phyloP scores from a whole-genome alignment of 2,888 invertebrate genomes.

The Acrocyrtus sp. region DNA sequence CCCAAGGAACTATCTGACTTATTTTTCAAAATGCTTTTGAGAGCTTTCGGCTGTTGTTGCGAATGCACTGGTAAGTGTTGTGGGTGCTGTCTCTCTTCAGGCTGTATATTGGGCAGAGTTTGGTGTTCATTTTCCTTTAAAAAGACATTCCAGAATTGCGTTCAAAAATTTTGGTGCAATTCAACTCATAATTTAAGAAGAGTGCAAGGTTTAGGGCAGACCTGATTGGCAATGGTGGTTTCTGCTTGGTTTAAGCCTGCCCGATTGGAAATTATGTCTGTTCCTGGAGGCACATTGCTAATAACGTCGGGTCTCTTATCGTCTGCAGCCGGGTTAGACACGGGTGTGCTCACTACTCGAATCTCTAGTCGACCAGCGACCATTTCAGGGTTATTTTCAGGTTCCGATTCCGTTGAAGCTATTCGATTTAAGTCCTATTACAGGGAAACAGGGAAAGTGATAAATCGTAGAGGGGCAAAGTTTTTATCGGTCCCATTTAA shows the following conservation, averaged over 20 bases:
- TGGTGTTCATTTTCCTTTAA: conserved; percentile 23
- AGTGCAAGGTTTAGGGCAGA: too few relatives aligned
- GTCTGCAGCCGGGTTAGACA: conserved; percentile 5
- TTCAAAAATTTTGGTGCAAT: too few relatives aligned
- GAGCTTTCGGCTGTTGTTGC: conserved; percentile 53
- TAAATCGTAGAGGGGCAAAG: too few relatives aligned
- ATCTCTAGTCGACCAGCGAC: conserved; percentile 79
- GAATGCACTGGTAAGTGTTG: background rate
- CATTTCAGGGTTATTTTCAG: conserved; percentile 60
- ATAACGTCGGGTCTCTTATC: conserved; percentile 37
- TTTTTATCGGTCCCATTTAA: too few relatives aligned
- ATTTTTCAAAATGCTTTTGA: conserved; percentile 64
- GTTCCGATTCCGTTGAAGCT: conserved; percentile 44
- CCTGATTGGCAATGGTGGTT: conserved; percentile 28
- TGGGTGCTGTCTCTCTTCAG: conserved; percentile 17
- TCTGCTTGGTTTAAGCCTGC: conserved; percentile 26
- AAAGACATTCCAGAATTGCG: too few relatives aligned
- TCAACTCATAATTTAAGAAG: too few relatives aligned
- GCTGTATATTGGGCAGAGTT: conserved; percentile 33
- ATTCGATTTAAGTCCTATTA: conserved; percentile 53
- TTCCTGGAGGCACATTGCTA: conserved; percentile 43
- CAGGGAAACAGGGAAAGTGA: too few relatives aligned
- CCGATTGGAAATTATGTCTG: conserved; percentile 10
- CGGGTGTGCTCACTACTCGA: conserved; percentile 70
- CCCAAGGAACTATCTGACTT: conserved; percentile 63